phyloP scores from a whole-genome alignment of 2,797 vertebrate species.

The Diglossa cyanea region DNA sequence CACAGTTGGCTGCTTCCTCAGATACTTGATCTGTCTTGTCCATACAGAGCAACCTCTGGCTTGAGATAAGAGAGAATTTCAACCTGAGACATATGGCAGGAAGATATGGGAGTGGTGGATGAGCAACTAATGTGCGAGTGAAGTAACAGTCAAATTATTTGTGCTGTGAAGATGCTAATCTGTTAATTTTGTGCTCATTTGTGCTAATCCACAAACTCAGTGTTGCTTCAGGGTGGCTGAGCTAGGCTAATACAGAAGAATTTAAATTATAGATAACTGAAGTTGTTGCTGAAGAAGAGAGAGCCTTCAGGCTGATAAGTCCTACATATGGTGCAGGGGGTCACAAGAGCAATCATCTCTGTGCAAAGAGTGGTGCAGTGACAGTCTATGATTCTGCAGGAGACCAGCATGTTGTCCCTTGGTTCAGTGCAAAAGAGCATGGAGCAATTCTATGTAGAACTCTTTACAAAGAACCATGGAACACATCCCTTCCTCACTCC shows the following conservation, averaged over 20 bases:
- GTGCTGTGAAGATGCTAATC: background rate
- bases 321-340: accelerated
- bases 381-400: background rate
- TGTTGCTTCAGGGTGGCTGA: background rate
- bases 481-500: background rate
- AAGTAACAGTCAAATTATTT: background rate
- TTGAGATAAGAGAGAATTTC: background rate
- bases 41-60: background rate
- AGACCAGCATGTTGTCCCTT: background rate
- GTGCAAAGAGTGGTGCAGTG: accelerated
- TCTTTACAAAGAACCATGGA: background rate
- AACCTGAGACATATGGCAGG: background rate
- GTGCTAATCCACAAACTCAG: background rate
- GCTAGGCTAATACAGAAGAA: background rate
- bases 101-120: background rate
- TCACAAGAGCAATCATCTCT: background rate
- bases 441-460: background rate
- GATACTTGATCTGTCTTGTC: background rate
- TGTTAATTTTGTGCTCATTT: background rate
- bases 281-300: background rate
- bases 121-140: background rate
- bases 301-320: background rate
- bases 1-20: background rate
- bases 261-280: background rate
- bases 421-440: background rate